phyloP scores from a whole-genome alignment of 2,113 vertebrate species.

The Porphyrio hochstetteri region DNA sequence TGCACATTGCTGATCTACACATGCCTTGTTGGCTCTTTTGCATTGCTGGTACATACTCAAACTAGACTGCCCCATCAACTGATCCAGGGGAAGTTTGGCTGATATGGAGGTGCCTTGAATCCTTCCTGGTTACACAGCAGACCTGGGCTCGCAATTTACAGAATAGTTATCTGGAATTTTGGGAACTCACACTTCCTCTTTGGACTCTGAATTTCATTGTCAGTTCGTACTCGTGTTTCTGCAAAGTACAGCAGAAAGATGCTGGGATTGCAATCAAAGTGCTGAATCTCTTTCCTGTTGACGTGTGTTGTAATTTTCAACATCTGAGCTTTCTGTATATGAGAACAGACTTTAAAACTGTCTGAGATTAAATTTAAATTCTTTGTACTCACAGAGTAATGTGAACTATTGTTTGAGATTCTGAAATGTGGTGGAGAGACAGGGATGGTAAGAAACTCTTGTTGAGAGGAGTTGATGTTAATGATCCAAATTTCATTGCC shows the following conservation, averaged over 20 bases:
- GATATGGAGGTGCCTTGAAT: not conserved
- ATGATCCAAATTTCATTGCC: not conserved
- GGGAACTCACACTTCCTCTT: not conserved
- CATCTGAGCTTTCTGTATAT: not conserved
- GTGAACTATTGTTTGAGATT: not conserved
- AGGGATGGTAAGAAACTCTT: not conserved
- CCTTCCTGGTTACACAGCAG: not conserved
- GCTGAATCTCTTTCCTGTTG: not conserved
- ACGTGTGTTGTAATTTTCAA: not conserved
- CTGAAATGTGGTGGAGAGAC: not conserved
- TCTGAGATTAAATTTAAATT: not conserved
- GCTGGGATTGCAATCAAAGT: not conserved
- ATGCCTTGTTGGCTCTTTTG: not conserved
- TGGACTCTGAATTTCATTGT: not conserved
- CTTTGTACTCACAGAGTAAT: not conserved
- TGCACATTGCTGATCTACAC: rapidly evolving
- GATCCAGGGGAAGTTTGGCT: not conserved
- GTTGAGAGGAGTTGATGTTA: not conserved
- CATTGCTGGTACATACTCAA: rapidly evolving
- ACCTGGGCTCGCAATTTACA: not conserved
- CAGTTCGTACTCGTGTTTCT: not conserved
- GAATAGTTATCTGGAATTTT: not conserved
- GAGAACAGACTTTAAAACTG: not conserved
- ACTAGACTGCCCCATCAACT: not conserved
- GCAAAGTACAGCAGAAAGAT: not conserved